Evolutionary conservation across 2,113 vertebrate species (phyloP).

Genomic region (Neodon shergylaensis): DNA sequence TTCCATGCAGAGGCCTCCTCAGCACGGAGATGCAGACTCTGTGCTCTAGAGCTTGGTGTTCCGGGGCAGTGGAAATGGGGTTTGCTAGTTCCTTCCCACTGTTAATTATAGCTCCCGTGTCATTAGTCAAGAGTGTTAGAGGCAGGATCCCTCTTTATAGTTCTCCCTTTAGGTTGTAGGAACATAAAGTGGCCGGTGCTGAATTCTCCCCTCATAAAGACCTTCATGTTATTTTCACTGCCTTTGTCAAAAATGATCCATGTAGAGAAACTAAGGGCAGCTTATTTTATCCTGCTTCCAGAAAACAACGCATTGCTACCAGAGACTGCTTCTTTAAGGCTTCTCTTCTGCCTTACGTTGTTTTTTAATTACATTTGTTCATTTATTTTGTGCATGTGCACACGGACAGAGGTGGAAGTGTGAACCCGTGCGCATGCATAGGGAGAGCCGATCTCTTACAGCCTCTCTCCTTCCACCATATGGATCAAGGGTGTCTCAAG

Average conservation of each 20-base stretch:
- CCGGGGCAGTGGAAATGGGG: neutral
- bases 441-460: neutral
- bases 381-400: neutral
- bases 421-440: neutral
- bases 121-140: too few relatives aligned
- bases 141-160: neutral
- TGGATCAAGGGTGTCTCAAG: neutral
- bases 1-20: neutral
- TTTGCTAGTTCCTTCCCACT: neutral
- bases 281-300: neutral
- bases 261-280: neutral
- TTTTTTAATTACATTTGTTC: neutral
- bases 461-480: neutral
- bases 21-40: neutral
- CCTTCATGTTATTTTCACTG: conserved; percentile 24
- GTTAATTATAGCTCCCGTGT: neutral
- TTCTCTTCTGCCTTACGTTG: neutral
- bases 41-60: neutral
- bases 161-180: conserved; percentile 23
- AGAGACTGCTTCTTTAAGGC: neutral
- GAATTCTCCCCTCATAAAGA: neutral
- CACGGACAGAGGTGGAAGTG: neutral
- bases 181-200: neutral
- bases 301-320: neutral
- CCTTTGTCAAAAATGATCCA: conserved; percentile 10